A percentile compares a stretch with the other conserved stretches of the same genome.
Conservation (phyloP, 2,888 invertebrate species). For the Tipula confusa region DNA sequence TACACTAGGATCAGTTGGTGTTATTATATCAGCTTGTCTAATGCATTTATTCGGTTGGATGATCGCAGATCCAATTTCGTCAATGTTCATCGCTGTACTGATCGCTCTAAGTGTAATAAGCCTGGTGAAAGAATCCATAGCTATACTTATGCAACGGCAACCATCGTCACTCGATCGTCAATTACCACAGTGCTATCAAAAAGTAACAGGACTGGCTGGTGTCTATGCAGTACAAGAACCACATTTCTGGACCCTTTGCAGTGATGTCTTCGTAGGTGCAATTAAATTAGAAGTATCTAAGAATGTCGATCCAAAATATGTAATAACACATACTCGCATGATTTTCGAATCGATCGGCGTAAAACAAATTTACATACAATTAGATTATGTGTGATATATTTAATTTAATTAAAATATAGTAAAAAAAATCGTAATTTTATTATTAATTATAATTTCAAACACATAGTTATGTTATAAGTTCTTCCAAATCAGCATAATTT, state of each 20-base stretch:
- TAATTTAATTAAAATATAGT: conserved; percentile 25
- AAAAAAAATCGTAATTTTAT: neutral
- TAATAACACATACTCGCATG: conserved; percentile 86
- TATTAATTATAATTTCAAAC: neutral
- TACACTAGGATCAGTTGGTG: conserved; percentile 93
- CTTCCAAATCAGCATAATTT: neutral
- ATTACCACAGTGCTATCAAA: conserved; percentile 83
- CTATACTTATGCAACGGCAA: conserved; percentile 91
- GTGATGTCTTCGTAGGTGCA: conserved; percentile 87
- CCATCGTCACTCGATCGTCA: conserved; percentile 75
- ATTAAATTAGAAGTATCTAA: conserved; percentile 92
- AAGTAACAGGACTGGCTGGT: conserved; percentile 84
- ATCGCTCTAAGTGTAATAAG: conserved; percentile 84
- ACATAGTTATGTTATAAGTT: neutral
- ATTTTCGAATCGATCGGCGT: conserved; percentile 92
- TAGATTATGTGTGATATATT: conserved; percentile 70
- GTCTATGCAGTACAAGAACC: conserved; percentile 96
- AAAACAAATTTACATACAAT: conserved; percentile 84
- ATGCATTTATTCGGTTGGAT: conserved; percentile 98
- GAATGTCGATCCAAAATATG: conserved; percentile 88
- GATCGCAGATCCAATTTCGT: conserved; percentile 97
- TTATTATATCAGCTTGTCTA: conserved; percentile 88
- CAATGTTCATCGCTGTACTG: conserved; percentile 89
- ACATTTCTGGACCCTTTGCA: conserved; percentile 97
- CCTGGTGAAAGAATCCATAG: conserved; percentile 79